Percentiles rank a stretch among this genome's conserved stretches.
phyloP scores from a whole-genome alignment of 2,113 vertebrate species.

The human region GRCh38 chr5:159332001-159332500 shows the following conservation, averaged over 20 bases:
- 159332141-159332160: background rate
- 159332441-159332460: fast-evolving
- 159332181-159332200: background rate
- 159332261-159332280: background rate
- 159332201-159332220: background rate
- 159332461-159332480: background rate
- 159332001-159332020: background rate
- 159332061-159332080: background rate
- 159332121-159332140: background rate
- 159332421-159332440: background rate
- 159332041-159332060: background rate
- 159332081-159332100: background rate
- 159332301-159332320: background rate
- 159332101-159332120: background rate
- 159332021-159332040: background rate
- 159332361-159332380: background rate
- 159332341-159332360: background rate
- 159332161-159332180: background rate
- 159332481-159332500: background rate
- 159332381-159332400: background rate
- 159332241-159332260: background rate
- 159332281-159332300: background rate
- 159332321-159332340: background rate
- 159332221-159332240: background rate
- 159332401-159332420: background rate